Evolutionary conservation across 2,888 invertebrate genomes (phyloP), one percentile per base, ranked within the genome.

Genomic region (Neria commutata): DNA sequence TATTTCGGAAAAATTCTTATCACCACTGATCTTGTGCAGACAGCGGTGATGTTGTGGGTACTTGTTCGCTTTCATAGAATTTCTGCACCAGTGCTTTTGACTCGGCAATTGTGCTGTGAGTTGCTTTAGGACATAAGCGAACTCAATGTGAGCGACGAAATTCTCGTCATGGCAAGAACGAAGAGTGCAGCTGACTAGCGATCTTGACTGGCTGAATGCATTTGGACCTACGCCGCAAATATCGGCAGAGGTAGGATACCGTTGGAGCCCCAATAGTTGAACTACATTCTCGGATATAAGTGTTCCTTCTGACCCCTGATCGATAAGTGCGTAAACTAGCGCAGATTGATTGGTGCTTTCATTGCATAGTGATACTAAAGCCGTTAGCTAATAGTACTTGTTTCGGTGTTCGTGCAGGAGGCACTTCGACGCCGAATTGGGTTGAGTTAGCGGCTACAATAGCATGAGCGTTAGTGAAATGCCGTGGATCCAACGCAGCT

Each of bases 271-370:
- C 11, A 59, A 16, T 8, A 17, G 8, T 47, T 59, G 59, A 23
- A 55, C 25, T 4, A 21, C 59, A 10, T 45, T 11, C 33, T 59
- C 55, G 14, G 59, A 59, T 14, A 59, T 51, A 23, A 51, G 23
- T 21, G 51, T 54, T 3, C 46, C 54, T 46, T 51, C 54, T 3
- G 55, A 59, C 11, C 59, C 54, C 26, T 54, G 51, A 40, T 59
- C 59, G n/a, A n/a, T n/a, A n/a, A n/a, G n/a, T n/a, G n/a, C n/a
- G n/a, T n/a, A n/a, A 8, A 51, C 23, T 16, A 49, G 10, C 14
- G 14, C 21, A 5, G 50, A 46, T 16, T 51, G 37, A n/a, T 33
- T 23, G 4, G 49, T 45, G 42, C 10, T n/a, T 26, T 52, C 59
- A 48, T 46, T 59, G 14, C 11, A 16, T 17, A 54, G 17, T 0